Evolutionary conservation across 1,140 invertebrate species (phyloP).

Genomic region (Homarus americanus): DNA sequence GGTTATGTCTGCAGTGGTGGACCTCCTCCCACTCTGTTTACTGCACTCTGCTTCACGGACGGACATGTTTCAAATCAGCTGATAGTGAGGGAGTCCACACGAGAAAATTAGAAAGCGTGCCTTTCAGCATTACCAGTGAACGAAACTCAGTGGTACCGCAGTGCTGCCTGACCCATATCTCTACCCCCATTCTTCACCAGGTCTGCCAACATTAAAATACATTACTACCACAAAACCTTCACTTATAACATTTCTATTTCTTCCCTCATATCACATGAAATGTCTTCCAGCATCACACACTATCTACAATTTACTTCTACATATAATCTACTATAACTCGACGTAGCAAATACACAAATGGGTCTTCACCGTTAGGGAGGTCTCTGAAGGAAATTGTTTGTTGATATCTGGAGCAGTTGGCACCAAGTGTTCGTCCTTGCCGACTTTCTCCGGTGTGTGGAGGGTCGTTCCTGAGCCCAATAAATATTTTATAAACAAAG

Average conservation of each 20-base stretch:
- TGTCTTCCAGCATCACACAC: not conserved
- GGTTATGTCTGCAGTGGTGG: not conserved
- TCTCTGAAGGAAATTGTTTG: not conserved
- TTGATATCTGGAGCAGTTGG: slow-evolving; percentile 18
- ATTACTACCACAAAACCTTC: not conserved
- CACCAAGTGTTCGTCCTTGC: slow-evolving; percentile 27
- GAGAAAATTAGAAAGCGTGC: not conserved
- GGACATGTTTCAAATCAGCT: not conserved
- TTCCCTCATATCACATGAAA: not conserved
- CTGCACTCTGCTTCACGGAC: not conserved
- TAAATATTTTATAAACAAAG: not conserved
- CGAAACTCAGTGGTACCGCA: slow-evolving; percentile 14
- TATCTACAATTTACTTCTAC: not conserved
- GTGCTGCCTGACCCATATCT: slow-evolving; percentile 37
- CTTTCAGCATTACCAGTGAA: not conserved
- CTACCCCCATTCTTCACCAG: slow-evolving; percentile 23
- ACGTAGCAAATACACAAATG: not conserved
- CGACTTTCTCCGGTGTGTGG: slow-evolving; percentile 17
- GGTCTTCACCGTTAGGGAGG: not conserved
- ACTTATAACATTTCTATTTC: not conserved
- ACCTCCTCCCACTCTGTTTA: not conserved
- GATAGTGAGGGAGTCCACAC: not conserved
- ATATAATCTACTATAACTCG: no score
- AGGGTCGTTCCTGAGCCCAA: not conserved
- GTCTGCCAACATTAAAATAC: not conserved